phyloP scores from a whole-genome alignment of 1,140 invertebrate genomes.

The Myzus persicae region DNA sequence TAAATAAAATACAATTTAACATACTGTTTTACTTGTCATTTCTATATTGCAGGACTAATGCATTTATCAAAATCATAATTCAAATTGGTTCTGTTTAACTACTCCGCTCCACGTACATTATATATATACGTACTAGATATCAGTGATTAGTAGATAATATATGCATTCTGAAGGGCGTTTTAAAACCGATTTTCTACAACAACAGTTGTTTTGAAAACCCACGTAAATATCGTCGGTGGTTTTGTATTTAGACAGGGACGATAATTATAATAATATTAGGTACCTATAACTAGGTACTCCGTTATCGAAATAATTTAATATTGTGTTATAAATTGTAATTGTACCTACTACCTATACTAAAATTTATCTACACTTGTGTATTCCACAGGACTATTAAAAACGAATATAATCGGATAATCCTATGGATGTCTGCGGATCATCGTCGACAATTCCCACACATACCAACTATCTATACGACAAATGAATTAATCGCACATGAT shows the following conservation, averaged over 20 bases:
- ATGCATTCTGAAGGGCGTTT: too few species aligned
- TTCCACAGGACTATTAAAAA: slow-evolving; percentile 2
- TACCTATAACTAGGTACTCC: neutral
- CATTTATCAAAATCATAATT: neutral
- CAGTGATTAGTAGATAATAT: too few species aligned
- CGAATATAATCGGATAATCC: neutral
- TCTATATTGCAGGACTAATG: neutral
- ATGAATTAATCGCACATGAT: neutral
- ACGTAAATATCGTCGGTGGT: too few species aligned
- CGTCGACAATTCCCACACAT: neutral
- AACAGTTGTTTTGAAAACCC: too few species aligned
- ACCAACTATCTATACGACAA: neutral
- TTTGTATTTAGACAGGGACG: neutral
- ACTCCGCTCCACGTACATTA: too few species aligned
- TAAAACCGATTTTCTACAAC: neutral
- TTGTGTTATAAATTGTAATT: neutral
- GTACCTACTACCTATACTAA: neutral
- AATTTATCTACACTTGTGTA: neutral
- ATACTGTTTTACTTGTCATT: neutral
- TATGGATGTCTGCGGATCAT: neutral
- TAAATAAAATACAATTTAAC: neutral
- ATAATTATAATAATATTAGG: neutral
- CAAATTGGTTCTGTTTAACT: too few species aligned
- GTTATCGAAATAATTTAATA: neutral
- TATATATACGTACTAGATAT: too few species aligned